These are phyloP conservation scores for Dendrocincla fuliginosa DNA, from an alignment of 2,797 vertebrate genomes.

Conservation along the genomic window DNA sequence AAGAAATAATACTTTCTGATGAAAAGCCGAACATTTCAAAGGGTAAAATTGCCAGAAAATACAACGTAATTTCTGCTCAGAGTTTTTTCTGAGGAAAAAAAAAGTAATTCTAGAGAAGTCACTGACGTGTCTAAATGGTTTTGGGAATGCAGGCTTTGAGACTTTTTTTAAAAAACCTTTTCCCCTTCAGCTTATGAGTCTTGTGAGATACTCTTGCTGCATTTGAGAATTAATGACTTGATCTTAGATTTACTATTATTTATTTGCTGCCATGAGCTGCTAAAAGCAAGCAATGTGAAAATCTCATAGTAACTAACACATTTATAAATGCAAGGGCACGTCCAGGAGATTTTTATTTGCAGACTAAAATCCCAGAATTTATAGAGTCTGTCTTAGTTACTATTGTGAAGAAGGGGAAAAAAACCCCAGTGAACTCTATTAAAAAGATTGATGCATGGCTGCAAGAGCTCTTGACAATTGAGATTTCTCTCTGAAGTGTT, in stretches of 20 bases:
- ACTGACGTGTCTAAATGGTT: not conserved
- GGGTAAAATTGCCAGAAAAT: not conserved
- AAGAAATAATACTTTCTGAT: not conserved
- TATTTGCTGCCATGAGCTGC: not conserved
- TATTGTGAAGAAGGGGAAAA: not conserved
- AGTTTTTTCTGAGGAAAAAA: not conserved
- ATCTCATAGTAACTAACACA: not conserved
- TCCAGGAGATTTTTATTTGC: slow-evolving; percentile 15
- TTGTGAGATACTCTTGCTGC: not conserved
- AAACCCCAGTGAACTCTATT: not conserved
- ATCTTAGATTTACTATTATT: not conserved
- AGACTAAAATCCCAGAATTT: slow-evolving; percentile 32
- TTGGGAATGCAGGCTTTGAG: not conserved
- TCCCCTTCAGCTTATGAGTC: not conserved
- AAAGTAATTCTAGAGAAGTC: not conserved
- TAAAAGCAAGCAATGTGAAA: not conserved
- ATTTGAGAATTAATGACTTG: not conserved
- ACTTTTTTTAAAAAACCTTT: not conserved
- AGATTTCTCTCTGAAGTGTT: slow-evolving; percentile 26
- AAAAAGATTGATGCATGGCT: slow-evolving; percentile 39
- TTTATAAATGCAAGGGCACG: not conserved
- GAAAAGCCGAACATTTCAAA: not conserved
- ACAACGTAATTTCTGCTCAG: not conserved
- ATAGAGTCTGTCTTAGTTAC: slow-evolving; percentile 14
- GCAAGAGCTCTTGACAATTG: not conserved